phyloP scores from a whole-genome alignment of 2,888 invertebrate species.

The Melieria picta region DNA sequence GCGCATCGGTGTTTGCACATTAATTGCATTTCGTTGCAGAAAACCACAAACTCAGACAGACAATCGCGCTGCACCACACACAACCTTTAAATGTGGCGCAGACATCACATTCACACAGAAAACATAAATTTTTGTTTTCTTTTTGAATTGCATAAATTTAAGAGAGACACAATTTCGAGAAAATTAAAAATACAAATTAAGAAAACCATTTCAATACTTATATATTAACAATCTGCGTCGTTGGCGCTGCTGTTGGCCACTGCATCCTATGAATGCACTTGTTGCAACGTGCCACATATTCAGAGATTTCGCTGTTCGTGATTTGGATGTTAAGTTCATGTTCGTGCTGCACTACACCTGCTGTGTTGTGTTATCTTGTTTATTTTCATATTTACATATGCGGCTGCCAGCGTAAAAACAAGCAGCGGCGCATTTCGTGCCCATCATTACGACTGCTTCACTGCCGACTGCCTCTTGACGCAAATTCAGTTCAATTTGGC shows the following conservation, averaged over 20 bases:
- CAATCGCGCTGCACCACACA: no score
- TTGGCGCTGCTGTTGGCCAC: not conserved
- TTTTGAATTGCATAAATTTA: no score
- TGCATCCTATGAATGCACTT: conserved; percentile 1
- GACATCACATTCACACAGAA: no score
- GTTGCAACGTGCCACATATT: conserved; percentile 15
- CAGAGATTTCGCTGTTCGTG: conserved; percentile 4
- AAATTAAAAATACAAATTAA: no score
- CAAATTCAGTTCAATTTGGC: not conserved
- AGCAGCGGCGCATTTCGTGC: not conserved
- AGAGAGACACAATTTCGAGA: no score
- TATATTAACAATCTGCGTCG: no score
- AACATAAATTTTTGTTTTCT: no score
- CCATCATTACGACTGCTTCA: not conserved
- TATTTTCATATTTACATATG: conserved; percentile 18
- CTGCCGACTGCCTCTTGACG: not conserved
- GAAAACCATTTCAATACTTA: no score
- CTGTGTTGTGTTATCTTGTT: conserved; percentile 9
- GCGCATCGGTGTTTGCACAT: not conserved
- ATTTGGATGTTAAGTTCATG: not conserved
- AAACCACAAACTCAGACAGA: conserved; percentile 1
- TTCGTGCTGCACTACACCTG: conserved; percentile 8
- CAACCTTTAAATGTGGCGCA: no score
- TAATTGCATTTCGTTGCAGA: conserved; percentile 22
- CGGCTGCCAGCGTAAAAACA: conserved; percentile 3